Base-by-base conservation (phyloP, 1,140 invertebrate species). In the Vollenhovia emeryi region DNA sequence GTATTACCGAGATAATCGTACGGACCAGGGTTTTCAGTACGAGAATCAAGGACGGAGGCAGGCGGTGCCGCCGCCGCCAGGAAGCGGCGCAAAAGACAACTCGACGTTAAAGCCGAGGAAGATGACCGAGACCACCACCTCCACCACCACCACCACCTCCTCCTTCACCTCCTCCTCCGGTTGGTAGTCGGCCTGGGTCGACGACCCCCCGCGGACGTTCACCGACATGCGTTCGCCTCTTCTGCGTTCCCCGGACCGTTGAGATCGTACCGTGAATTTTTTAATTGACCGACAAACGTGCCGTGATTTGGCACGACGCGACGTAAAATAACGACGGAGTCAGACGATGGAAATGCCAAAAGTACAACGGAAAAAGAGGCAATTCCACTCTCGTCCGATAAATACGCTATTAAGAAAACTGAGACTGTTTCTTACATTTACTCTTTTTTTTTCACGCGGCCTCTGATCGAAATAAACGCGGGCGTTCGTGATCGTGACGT, bases 141-240 rank as follows among this genome's bases (percentile, higher is more conserved):
- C 33, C 33, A 9, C 18, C 21, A 40, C 8, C 60, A 50, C 64
- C 74, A 43, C 36, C 59, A 33, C 27, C 30, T 9, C 33, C 60
- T n/a, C 30, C 36, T 64, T n/a, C 62, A 24, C 21, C 36, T 45
- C 24, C 50, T 43, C 24, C 64, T 75, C n/a, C 15, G 8, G 15
- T 30, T 24, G 15, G 5, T 71, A 43, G 50, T 60, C 59, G 90
- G 87, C 87, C 75, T 60, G 84, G 94, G 92, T 95, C 93, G 93
- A 92, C 91, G 94, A 94, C 93, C 94, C 90, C 84, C 86, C 85
- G 90, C 94, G 94, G 93, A 94, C 94, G 92, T 95, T 95, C 94
- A 94, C 94, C 94, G 93, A 91, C 89, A 85, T 91, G 85, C 91
- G 90, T 92, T 91, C 89, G 88, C 89, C 83, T 84, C 82, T 82